A percentile compares a stretch with the other conserved stretches of the same genome.
Conservation (phyloP, 2,113 vertebrate species). For the Natator depressus region DNA sequence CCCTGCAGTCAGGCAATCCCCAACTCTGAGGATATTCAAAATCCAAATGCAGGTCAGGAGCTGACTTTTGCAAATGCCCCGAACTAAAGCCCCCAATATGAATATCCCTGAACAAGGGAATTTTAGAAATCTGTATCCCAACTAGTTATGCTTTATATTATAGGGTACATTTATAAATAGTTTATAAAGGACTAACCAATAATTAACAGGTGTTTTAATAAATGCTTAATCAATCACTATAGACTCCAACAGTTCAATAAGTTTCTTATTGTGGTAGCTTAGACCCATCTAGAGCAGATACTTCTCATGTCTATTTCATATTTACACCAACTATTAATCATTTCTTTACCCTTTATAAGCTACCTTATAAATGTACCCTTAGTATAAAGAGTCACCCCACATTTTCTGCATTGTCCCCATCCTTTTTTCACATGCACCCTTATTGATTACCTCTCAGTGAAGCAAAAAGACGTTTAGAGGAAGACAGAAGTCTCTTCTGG, state of each 20-base stretch:
- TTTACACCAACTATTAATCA: neutral
- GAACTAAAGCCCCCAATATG: neutral
- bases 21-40: neutral
- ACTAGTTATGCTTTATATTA: neutral
- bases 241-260: neutral
- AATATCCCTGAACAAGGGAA: neutral
- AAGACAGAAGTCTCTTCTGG: neutral
- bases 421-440: neutral
- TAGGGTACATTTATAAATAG: neutral
- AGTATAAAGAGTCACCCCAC: neutral
- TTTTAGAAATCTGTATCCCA: neutral
- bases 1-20: neutral
- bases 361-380: neutral
- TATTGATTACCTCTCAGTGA: neutral
- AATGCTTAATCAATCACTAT: neutral
- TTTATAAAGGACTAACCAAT: neutral
- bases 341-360: neutral
- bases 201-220: neutral
- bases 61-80: neutral
- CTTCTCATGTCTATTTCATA: neutral
- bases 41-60: neutral
- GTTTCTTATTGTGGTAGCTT: neutral
- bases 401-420: neutral
- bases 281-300: neutral
- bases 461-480: neutral